Base-by-base conservation (phyloP, 2,888 invertebrate species). In the Hirtodrosophila duncani region DNA sequence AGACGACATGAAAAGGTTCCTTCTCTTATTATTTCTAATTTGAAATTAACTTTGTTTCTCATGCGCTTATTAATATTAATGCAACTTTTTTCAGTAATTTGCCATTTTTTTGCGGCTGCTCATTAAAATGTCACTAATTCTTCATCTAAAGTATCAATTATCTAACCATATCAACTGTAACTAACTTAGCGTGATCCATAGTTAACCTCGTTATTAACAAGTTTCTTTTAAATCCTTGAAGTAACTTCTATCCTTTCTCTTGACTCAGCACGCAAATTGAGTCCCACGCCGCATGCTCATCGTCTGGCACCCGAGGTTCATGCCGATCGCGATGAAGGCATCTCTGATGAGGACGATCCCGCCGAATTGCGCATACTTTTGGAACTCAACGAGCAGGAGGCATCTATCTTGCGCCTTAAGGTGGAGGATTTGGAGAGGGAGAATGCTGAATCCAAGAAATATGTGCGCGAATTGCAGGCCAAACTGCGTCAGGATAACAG, bases 371-470 rank as follows among this genome's bases (percentile, higher is more conserved):
- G 94, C 78, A 89, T 97, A 26, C 91, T 96, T 65, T 88, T 97
- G 39, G 97, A 97, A 86, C 89, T 96, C 34, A 94, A 94, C 83
- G 96, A 97, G 87, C 95, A 95, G 88, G 97, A 97, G 89, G 92
- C 95, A 46, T 90, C 92, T 13, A 93, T 95, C 51, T 88, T 96
- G 58, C 90, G 94, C 27, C 90, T 93, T 63, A 96, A 96, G 88
- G 92, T 95, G 48, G 94, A 94, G 84, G 94, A 94, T 70, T 87
- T 94, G 63, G 95, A 96, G 87, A 91, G 90, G 62, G 94, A 95
- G 80, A 93, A 92, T 80, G 91, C 92, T 51, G 90, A 90, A 33
- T 86, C 92, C 8, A 92, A 91, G 82, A 91, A 91, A 68, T 93
- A 94, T 88, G 89, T 93, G 5, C 92, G 92, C 70, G 94, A 94